Percentiles rank a stretch among this genome's conserved stretches.
Conservation (phyloP, 2,797 vertebrate genomes). For the Gymnothorax javanicus region DNA sequence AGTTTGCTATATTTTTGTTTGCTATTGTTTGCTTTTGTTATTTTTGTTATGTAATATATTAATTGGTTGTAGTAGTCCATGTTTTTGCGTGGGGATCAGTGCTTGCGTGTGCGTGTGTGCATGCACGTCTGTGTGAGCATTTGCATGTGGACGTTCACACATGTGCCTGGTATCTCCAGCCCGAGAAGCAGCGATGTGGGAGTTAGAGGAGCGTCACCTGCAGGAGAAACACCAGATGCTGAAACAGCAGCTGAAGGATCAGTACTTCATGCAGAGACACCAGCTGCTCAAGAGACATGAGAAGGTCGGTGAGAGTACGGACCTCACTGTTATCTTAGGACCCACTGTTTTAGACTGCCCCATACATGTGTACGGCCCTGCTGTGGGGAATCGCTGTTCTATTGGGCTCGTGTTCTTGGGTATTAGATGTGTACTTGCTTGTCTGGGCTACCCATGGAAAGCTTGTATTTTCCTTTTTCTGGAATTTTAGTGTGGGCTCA, state of each 20-base stretch:
- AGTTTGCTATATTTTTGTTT: too few species aligned
- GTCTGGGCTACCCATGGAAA: too few species aligned
- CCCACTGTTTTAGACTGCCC: too few species aligned
- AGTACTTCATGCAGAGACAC: constrained; percentile 98
- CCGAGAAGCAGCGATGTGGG: constrained; percentile 97
- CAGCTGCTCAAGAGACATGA: constrained; percentile 96
- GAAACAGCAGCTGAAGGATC: constrained; percentile 97
- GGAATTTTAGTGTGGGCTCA: too few species aligned
- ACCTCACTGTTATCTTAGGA: too few species aligned
- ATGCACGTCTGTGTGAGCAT: constrained; percentile 9
- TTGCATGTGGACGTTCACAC: background rate
- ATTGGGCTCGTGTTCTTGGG: too few species aligned
- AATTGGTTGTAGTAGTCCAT: background rate
- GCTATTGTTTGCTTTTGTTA: too few species aligned
- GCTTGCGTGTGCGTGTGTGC: background rate
- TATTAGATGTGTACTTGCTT: too few species aligned
- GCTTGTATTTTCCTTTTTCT: too few species aligned
- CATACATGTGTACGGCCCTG: background rate
- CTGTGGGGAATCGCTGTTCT: background rate
- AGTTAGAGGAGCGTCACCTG: constrained; percentile 93
- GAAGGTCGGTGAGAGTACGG: constrained; percentile 72
- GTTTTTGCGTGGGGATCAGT: background rate
- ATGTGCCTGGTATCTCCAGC: constrained; percentile 64
- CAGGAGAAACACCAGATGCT: constrained; percentile 97
- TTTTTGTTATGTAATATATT: too few species aligned